These are phyloP conservation scores for Dryomyza anilis DNA, from an alignment of 2,888 invertebrate genomes.

Conservation along the genomic window DNA sequence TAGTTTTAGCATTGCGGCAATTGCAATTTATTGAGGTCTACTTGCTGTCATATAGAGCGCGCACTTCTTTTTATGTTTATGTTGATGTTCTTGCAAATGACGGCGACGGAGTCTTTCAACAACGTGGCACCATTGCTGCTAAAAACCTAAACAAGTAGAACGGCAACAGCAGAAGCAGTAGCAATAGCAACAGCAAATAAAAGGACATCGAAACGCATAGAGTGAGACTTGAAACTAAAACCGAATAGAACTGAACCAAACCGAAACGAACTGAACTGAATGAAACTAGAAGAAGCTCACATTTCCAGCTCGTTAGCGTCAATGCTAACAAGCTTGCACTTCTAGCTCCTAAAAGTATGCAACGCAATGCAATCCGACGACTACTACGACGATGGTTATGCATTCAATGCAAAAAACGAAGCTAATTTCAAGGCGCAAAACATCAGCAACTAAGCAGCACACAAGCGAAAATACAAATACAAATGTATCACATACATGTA, in stretches of 20 bases:
- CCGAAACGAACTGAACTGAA: not conserved
- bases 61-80: no score
- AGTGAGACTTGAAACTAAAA: not conserved
- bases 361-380: not conserved
- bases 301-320: conserved; percentile 22
- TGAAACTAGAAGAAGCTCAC: conserved; percentile 10
- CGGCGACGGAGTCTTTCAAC: not conserved
- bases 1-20: no score
- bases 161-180: no score
- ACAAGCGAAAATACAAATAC: conserved; percentile 22
- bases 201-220: not conserved
- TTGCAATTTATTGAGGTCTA: no score
- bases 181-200: no score
- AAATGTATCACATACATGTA: conserved; percentile 16
- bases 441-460: conserved; percentile 1
- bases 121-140: not conserved
- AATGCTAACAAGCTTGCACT: conserved; percentile 13
- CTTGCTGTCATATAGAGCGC: no score
- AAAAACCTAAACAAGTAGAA: no score
- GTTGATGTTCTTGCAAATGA: no score
- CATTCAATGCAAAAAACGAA: conserved; percentile 37
- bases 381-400: not conserved
- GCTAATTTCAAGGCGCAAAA: conserved; percentile 39
- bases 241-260: not conserved
- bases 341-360: conserved; percentile 18